A percentile compares a stretch with the other conserved stretches of the same genome.
Evolutionary conservation across 2,113 vertebrate species (phyloP).

Genomic region (Furnarius figulus): DNA sequence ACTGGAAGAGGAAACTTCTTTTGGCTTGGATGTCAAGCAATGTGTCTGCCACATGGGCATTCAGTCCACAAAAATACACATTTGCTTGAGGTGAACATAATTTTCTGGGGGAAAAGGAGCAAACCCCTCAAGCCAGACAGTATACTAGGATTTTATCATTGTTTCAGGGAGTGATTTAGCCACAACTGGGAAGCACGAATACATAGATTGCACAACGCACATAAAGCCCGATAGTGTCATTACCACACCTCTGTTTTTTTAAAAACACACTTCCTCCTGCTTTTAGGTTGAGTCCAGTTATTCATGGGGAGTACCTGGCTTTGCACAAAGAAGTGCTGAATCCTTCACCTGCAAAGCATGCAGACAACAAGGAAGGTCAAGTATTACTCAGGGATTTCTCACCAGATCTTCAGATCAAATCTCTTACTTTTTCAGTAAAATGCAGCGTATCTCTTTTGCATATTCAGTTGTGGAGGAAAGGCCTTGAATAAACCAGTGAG

Average conservation of each 20-base stretch:
- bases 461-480: not conserved
- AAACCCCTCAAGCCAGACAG: not conserved
- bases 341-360: not conserved
- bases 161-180: not conserved
- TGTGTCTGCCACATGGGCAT: not conserved
- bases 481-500: not conserved
- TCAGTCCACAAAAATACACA: not conserved
- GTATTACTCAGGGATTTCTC: not conserved
- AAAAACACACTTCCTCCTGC: constrained; percentile 36
- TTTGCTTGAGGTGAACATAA: not conserved
- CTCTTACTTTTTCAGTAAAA: not conserved
- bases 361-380: not conserved
- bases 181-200: not conserved
- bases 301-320: not conserved
- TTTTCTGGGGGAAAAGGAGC: not conserved
- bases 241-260: constrained; percentile 44
- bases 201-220: not conserved
- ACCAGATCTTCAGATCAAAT: not conserved
- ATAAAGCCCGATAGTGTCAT: not conserved
- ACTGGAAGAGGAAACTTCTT: not conserved
- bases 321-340: not conserved
- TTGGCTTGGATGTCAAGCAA: not conserved
- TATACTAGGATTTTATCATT: not conserved
- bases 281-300: constrained; percentile 30
- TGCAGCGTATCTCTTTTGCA: not conserved